Percentiles rank a stretch among this genome's conserved stretches.
These are phyloP conservation scores for Campoletis sonorensis DNA, from an alignment of 1,140 invertebrate species.

Conservation along the genomic window DNA sequence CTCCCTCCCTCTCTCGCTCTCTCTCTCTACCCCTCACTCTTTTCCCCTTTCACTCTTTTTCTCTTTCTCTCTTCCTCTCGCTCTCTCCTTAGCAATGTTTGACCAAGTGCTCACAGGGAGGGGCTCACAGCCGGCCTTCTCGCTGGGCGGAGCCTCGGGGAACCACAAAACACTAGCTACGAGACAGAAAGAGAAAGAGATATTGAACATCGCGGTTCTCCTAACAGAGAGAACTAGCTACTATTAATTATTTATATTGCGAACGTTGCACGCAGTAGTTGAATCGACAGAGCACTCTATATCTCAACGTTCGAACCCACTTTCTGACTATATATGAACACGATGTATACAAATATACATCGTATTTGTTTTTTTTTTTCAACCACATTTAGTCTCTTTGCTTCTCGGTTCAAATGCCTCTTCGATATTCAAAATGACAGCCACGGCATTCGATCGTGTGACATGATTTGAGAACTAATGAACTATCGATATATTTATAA, in stretches of 20 bases:
- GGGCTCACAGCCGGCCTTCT: constrained; percentile 68
- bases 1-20: too few species aligned
- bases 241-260: constrained; percentile 77
- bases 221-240: constrained; percentile 59
- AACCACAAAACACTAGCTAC: constrained; percentile 74
- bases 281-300: constrained; percentile 5
- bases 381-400: background rate
- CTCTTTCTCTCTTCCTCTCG: constrained; percentile 23
- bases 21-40: constrained; percentile 25
- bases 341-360: too few species aligned
- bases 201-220: constrained; percentile 64
- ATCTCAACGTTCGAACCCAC: constrained; percentile 3
- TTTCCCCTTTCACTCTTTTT: constrained; percentile 34
- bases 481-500: too few species aligned
- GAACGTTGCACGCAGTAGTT: constrained; percentile 64
- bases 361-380: background rate
- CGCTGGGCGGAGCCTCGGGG: constrained; percentile 74
- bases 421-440: too few species aligned
- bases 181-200: constrained; percentile 12
- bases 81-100: constrained; percentile 45
- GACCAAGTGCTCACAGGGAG: constrained; percentile 68
- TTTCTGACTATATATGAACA: background rate
- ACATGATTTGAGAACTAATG: too few species aligned
- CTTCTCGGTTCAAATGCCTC: too few species aligned
- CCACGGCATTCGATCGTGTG: too few species aligned